phyloP scores from a whole-genome alignment of 2,888 invertebrate genomes.

The Caenorhabditis sulstoni region DNA sequence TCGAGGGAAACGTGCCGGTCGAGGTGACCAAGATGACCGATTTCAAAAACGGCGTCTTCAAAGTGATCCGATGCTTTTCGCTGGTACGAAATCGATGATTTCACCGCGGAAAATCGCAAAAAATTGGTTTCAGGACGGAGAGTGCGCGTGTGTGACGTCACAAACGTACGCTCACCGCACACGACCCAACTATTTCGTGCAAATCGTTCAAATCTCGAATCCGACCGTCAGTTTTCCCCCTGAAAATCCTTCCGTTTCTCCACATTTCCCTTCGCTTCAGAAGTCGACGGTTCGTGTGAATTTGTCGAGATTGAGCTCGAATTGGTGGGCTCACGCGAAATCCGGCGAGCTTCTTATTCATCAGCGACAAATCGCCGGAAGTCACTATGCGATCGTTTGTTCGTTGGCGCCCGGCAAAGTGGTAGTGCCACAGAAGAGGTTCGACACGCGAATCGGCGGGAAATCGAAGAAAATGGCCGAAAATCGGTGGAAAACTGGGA shows the following conservation, averaged over 20 bases:
- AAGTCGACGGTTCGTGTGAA: conserved; percentile 50
- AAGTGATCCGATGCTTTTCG: conserved; percentile 58
- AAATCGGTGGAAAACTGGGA: too few relatives aligned
- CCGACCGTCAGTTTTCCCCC: conserved; percentile 67
- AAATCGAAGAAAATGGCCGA: background rate
- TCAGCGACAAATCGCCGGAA: conserved; percentile 41
- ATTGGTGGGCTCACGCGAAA: conserved; percentile 53
- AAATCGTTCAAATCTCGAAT: conserved; percentile 73
- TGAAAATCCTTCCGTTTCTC: too few relatives aligned
- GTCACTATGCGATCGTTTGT: conserved; percentile 64
- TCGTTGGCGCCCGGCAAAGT: conserved; percentile 69
- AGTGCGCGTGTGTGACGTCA: conserved; percentile 73
- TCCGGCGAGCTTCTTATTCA: conserved; percentile 26
- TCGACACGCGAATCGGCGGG: too few relatives aligned
- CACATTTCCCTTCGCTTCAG: conserved; percentile 13
- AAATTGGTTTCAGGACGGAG: conserved; percentile 61
- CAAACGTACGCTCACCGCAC: conserved; percentile 73
- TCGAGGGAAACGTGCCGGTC: conserved; percentile 35
- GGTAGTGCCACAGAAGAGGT: conserved; percentile 66
- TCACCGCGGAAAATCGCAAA: background rate
- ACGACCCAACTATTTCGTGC: conserved; percentile 67
- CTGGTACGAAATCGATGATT: conserved; percentile 35
- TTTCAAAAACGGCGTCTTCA: conserved; percentile 60
- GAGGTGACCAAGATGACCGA: conserved; percentile 56
- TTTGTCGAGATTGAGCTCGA: conserved; percentile 32